Conservation (phyloP, 1,140 invertebrate genomes). For the Sipha flava region DNA sequence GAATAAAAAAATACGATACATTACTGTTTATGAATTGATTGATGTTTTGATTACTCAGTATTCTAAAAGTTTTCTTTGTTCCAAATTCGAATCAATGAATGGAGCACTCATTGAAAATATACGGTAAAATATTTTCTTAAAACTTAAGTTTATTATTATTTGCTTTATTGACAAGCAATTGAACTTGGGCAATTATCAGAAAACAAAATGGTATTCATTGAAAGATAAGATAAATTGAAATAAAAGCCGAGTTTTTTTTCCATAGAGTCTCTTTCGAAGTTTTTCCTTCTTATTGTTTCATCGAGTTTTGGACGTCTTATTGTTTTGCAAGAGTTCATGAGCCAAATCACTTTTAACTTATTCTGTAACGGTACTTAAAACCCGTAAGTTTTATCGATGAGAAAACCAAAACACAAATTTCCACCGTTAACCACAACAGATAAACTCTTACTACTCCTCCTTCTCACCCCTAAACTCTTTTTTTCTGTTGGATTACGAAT, state of each 20-base stretch:
- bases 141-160: background rate
- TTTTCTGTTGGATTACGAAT: no score
- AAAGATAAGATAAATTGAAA: background rate
- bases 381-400: background rate
- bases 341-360: background rate
- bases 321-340: background rate
- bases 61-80: background rate
- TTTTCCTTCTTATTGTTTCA: constrained; percentile 1
- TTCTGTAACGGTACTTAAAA: background rate
- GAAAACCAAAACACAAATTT: background rate
- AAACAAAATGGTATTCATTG: constrained; percentile 27
- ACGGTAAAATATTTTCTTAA: background rate
- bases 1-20: no score
- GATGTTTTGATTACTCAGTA: background rate
- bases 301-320: background rate
- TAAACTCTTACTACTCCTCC: no score
- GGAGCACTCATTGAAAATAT: background rate
- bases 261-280: background rate
- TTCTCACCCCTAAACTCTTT: no score
- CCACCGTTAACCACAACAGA: background rate
- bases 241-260: background rate
- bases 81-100: background rate
- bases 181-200: constrained; percentile 23
- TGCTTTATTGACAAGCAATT: background rate
- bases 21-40: no score